Base-by-base conservation (phyloP, 1,140 invertebrate genomes). In the Drosophila ercepeae region DNA sequence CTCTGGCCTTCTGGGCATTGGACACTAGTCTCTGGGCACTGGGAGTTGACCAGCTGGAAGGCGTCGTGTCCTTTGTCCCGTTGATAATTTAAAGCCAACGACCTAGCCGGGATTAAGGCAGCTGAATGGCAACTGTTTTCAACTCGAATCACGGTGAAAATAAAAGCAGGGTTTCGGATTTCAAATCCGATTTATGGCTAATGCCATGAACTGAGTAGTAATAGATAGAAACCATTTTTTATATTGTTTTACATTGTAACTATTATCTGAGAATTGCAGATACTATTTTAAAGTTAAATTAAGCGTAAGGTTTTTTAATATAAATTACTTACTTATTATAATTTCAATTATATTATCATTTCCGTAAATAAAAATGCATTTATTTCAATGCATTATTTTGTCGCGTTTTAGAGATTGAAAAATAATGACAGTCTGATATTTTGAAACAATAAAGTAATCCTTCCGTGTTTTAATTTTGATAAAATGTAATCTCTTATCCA, bases 1-100 rank as follows among this genome's bases (percentile, higher is more conserved):
- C 36, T 1, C 13, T 8, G 14, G 36, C 2, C 36, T 3, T 19
- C 16, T 19, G 23, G 16, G 11, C 25, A 4, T 2, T 27, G 52
- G 23, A 23, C 3, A 14, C 4, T 48, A 44, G 13, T 16, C 4
- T 23, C 1, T 19, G 18, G 27, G 29, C 54, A 57, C 19, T 42
- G 52, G 52, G 52, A 53, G 64, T 51, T 68, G 64, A 16, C 64
- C 64, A 68, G 64, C 39, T 67, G 64, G 36, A 29, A 60, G 57
- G 57, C 34, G 58, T 13, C 23, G 23, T 67, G 61, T 68, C 67
- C 55, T 64, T 71, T 71, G 55, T 72, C 68, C 59, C 52, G 68
- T 65, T 44, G 45, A 63, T 74, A 77, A 60, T 64, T 69, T 60
- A 65, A 77, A 64, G 81, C 45, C 79, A 84, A 84, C 73, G 71